Percentiles rank a stretch among this genome's conserved stretches.
These are phyloP conservation scores for Archivesica marissinica DNA, from an alignment of 1,140 invertebrate species.

Conservation along the genomic window DNA sequence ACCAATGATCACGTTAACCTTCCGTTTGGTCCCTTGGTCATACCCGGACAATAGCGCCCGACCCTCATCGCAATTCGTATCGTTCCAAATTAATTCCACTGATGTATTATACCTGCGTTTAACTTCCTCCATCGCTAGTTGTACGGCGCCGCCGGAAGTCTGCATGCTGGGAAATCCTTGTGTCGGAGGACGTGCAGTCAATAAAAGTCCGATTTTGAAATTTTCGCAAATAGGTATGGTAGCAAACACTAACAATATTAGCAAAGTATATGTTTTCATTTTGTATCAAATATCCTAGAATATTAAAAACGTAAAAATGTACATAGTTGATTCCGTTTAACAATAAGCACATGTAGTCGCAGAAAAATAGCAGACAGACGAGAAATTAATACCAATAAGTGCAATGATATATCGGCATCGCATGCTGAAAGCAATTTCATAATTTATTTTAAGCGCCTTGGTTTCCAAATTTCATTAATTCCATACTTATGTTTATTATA, in stretches of 20 bases:
- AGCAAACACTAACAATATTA: constrained; percentile 39
- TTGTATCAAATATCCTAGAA: background rate
- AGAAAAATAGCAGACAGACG: background rate
- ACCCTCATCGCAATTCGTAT: constrained; percentile 35
- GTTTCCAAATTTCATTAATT: background rate
- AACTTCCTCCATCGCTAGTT: constrained; percentile 38
- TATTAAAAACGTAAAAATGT: background rate
- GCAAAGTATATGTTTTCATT: constrained; percentile 35
- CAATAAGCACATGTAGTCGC: background rate
- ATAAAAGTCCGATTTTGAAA: constrained; percentile 42
- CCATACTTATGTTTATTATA: background rate
- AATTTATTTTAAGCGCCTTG: background rate
- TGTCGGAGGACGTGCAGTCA: constrained; percentile 2
- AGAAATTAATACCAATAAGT: background rate
- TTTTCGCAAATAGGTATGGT: background rate
- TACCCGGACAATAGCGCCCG: constrained; percentile 24
- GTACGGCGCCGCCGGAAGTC: constrained; percentile 37
- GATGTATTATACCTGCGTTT: background rate
- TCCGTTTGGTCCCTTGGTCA: constrained; percentile 25
- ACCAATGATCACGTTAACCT: constrained; percentile 47
- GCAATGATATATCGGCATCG: background rate
- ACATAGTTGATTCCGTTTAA: constrained; percentile 11
- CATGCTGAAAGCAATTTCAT: background rate
- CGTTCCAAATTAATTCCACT: constrained; percentile 26
- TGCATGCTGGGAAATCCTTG: constrained; percentile 33